Base-by-base conservation (phyloP, 2,797 vertebrate genomes). In the Meda fulgida region DNA sequence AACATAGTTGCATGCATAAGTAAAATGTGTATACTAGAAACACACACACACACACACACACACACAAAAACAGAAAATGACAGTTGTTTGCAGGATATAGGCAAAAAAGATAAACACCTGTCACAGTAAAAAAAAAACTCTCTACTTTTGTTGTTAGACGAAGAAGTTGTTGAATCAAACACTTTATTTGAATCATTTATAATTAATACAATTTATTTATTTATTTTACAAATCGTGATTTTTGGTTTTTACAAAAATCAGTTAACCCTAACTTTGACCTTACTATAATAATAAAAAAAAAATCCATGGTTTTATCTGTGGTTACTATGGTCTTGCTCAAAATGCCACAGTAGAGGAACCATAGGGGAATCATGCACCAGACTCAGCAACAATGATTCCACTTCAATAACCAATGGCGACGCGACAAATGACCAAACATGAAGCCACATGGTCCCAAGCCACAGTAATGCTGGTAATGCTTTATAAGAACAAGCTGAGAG, bases 401-500 rank as follows among this genome's bases (percentile, higher is more conserved):
- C 70, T 51, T 46, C 19, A 72, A 78, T 58, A 69, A 82, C 58
- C 78, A 75, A 77, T 8, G 81, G 60, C 34, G 48, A 73, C 60
- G 60, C 34, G 48, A 73, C 60, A 69, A 38, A 43, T 38, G 40
- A 60, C 83, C 36, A 84, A 79, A 79, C 38, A 65, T 73, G 18
- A 71, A 79, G 65, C 43, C 46, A 48, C 66, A 78, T 21, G 65
- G 65, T 84, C 76, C 83, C 75, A 21, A 83, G 60, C 63, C 69
- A 70, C 19, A 58, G 77, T 69, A 85, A 53, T 31, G 76, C 79
- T 76, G n/a, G 48, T 75, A 18, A 78, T 71, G 77, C 71, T 75
- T 63, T 72, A 63, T 63, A 46, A 63, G 70, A 83, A 84, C 79
- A 63, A 78, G 51, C 60, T 76, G 70, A 36, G 23, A 82, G 84